A percentile compares a stretch with the other conserved stretches of the same genome.
These are phyloP conservation scores for Anomalospiza imberbis DNA, from an alignment of 2,797 vertebrate genomes.

Conservation along the genomic window DNA sequence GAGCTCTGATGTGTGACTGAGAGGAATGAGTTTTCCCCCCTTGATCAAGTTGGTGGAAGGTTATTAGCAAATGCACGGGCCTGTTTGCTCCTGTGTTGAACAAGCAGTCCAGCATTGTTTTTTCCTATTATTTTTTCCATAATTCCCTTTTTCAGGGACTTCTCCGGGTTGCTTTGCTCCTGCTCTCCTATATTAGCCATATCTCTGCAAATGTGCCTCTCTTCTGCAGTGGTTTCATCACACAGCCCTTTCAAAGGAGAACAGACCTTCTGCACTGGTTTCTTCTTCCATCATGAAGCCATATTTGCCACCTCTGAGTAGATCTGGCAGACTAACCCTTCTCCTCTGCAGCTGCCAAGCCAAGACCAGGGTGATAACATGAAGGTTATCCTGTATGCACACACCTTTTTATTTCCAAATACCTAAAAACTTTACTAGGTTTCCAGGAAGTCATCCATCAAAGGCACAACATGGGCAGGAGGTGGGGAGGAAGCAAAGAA, in stretches of 20 bases:
- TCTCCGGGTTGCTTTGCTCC: background rate
- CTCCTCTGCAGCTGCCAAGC: background rate
- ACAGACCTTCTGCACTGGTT: background rate
- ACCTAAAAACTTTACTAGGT: background rate
- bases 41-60: background rate
- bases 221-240: fast-evolving
- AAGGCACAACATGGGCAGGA: background rate
- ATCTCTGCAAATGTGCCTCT: background rate
- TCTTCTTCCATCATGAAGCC: background rate
- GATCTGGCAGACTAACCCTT: background rate
- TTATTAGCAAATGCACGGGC: background rate
- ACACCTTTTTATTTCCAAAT: background rate
- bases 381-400: background rate
- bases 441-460: background rate
- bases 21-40: background rate
- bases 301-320: background rate
- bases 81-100: background rate
- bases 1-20: background rate
- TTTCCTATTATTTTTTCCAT: background rate
- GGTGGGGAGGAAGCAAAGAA: background rate
- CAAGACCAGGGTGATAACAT: background rate
- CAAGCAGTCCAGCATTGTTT: background rate
- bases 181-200: background rate
- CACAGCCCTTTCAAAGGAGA: background rate
- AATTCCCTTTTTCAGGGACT: background rate